These are phyloP conservation scores for Homarus gammarus DNA, from an alignment of 2,888 invertebrate species.

Conservation along the genomic window DNA sequence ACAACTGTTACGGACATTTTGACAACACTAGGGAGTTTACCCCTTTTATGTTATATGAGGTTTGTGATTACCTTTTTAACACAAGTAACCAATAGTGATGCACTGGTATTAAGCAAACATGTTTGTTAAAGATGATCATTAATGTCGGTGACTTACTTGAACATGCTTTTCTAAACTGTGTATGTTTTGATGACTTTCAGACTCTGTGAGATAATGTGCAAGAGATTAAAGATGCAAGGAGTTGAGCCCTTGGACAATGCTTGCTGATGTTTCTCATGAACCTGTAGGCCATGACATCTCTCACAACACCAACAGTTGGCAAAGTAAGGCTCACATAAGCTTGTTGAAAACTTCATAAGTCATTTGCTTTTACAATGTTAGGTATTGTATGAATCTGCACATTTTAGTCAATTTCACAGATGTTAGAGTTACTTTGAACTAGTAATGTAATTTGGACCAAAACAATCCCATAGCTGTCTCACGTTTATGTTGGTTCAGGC, in stretches of 20 bases:
- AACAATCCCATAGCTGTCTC: too few relatives aligned
- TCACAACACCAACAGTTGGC: constrained; percentile 40
- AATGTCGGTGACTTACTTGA: not conserved
- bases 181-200: constrained; percentile 4
- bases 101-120: too few relatives aligned
- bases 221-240: constrained; percentile 36
- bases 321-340: constrained; percentile 19
- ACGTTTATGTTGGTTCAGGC: too few relatives aligned
- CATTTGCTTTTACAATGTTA: too few relatives aligned
- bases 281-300: constrained; percentile 27
- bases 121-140: not conserved
- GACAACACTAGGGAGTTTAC: not conserved
- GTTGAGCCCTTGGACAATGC: constrained; percentile 33
- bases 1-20: too few relatives aligned
- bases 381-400: not conserved
- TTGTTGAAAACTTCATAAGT: not conserved
- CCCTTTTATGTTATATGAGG: not conserved
- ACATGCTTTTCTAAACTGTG: not conserved
- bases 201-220: constrained; percentile 17
- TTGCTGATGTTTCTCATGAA: constrained; percentile 47
- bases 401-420: too few relatives aligned
- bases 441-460: too few relatives aligned
- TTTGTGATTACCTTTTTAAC: not conserved
- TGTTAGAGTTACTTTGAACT: too few relatives aligned
- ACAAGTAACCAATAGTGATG: not conserved